phyloP scores from a whole-genome alignment of 2,797 vertebrate species.

The Lagorchestes hirsutus region DNA sequence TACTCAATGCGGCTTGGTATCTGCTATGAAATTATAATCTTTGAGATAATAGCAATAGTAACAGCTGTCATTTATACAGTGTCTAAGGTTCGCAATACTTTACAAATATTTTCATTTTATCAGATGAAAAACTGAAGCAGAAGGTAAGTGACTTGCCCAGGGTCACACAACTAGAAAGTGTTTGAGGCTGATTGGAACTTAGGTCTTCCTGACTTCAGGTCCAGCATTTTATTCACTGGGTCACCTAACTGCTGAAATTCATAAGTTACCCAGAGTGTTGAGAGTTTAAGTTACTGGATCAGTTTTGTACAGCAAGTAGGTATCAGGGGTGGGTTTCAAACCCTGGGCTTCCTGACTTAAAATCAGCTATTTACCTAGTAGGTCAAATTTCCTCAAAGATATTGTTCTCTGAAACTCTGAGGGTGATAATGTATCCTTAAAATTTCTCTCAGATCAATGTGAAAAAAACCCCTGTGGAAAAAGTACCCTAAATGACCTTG shows the following conservation, averaged over 20 bases:
- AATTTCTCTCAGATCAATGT: not conserved
- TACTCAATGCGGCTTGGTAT: not conserved
- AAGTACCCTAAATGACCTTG: slow-evolving; percentile 44
- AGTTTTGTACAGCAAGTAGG: not conserved
- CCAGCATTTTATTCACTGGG: not conserved
- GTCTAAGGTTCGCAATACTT: not conserved
- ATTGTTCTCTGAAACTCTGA: not conserved
- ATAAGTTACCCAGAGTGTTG: not conserved
- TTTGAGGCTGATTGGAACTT: not conserved
- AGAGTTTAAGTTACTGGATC: not conserved
- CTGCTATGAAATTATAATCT: not conserved
- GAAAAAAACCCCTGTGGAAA: not conserved
- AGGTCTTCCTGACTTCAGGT: not conserved
- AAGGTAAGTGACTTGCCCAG: not conserved
- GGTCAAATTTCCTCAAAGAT: not conserved
- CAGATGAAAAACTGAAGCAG: not conserved
- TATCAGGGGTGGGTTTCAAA: not conserved
- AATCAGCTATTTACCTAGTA: not conserved
- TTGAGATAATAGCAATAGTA: not conserved
- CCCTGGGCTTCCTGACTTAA: not conserved
- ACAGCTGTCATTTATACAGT: not conserved
- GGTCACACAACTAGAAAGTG: not conserved
- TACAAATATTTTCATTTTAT: not conserved
- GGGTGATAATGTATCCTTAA: not conserved
- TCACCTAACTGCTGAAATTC: not conserved